Base-by-base conservation (phyloP, 2,113 vertebrate species). In the Synchiropus splendidus region DNA sequence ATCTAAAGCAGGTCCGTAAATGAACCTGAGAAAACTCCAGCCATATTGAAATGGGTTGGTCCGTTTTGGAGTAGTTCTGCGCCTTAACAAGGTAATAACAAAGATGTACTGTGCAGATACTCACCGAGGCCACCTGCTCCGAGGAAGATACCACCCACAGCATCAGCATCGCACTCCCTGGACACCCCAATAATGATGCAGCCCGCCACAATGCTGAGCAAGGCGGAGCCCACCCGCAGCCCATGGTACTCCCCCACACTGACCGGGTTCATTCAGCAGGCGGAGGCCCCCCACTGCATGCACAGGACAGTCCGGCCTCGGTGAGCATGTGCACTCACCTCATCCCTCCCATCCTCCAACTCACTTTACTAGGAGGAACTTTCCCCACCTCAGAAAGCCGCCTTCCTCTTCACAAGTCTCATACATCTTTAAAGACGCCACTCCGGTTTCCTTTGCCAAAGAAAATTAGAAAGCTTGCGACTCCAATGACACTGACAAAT, bases 121-220 rank as follows among this genome's bases (percentile, higher is more conserved):
- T 87, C 74, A 91, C 89, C 89, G 6, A 91, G 82, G 16, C 86
- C 82, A 10, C 88, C 88, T 0, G 88, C 88, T 3, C 89, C 88
- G 16, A 91, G 79, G 53, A 91, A 90, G 66, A 89, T 80, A 5
- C 89, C 88, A 6, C 89, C 89, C 33, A 88, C 74, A 1, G 89
- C 88, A 50, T 89, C 87, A 5, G 86, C 89, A 2, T 88, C 87
- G 47, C 87, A 88, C 51, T 89, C 85, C 46, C 84, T 64, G 6
- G 89, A 91, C 43, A 90, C 80, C 1, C 88, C 86, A 0, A 90
- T 88, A 69, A 91, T 87, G 80, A 90, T 87, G 78, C 87, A 89
- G 55, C 89, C 89, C 0, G 89, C 88, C 73, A 88, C 83, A 12
- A 91, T 85, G 72, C 85, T 67, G 10, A 89, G 77, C 64, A 86